Percentiles rank a stretch among this genome's conserved stretches.
Conservation (phyloP, 2,888 invertebrate genomes). For the Philopedon plagiatum region DNA sequence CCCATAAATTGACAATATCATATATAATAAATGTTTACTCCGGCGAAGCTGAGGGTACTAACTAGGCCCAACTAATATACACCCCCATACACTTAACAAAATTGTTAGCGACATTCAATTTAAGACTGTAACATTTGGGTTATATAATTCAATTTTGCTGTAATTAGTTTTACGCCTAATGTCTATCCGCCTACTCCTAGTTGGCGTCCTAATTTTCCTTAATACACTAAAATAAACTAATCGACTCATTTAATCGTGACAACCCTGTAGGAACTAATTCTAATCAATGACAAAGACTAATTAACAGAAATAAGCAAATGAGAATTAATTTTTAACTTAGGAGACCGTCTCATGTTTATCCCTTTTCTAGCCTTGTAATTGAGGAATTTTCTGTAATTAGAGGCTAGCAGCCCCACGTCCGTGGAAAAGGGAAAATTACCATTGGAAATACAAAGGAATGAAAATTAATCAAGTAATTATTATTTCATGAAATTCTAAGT, state of each 20-base stretch:
- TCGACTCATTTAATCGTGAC: slow-evolving; percentile 38
- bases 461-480: slow-evolving; percentile 35
- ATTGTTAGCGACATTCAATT: too few species aligned
- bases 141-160: slow-evolving; percentile 18
- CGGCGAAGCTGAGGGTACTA: too few species aligned
- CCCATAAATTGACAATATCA: too few species aligned
- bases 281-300: slow-evolving; percentile 31
- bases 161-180: slow-evolving; percentile 32
- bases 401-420: slow-evolving; percentile 21
- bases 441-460: slow-evolving; percentile 29
- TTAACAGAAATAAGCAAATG: slow-evolving; percentile 39
- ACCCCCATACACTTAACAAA: too few species aligned
- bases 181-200: slow-evolving; percentile 13
- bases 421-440: slow-evolving; percentile 30
- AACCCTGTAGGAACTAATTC: slow-evolving; percentile 21
- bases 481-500: slow-evolving; percentile 27
- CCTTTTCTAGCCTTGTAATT: slow-evolving; percentile 33
- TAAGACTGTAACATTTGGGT: slow-evolving; percentile 1
- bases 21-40: too few species aligned
- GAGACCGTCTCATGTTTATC: slow-evolving; percentile 27
- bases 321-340: slow-evolving; percentile 40
- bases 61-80: too few species aligned
- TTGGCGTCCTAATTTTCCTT: slow-evolving; percentile 30
- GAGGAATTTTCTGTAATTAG: slow-evolving; percentile 43
- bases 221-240: slow-evolving; percentile 35